Conservation (phyloP, 2,888 invertebrate genomes). For the Coremacera marginata region DNA sequence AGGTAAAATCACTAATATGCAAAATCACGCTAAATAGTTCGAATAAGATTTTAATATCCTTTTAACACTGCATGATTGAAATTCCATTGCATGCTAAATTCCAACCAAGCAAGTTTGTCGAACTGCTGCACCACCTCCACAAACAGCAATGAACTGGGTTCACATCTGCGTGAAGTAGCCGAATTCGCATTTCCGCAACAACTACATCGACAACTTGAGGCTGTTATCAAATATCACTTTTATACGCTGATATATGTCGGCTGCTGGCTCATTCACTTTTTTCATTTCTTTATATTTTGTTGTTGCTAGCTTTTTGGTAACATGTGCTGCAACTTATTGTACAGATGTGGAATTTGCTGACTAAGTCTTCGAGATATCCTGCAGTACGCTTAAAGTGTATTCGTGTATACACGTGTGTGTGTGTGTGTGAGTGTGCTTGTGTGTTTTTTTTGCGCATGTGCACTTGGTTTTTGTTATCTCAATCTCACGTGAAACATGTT, state of each 20-base stretch:
- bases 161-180: background rate
- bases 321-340: conserved; percentile 14
- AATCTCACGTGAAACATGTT: conserved; percentile 47
- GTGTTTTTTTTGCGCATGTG: conserved; percentile 20
- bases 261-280: background rate
- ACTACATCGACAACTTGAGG: background rate
- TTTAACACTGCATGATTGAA: background rate
- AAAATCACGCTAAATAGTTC: background rate
- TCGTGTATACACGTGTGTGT: background rate
- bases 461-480: conserved; percentile 43
- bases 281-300: background rate
- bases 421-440: conserved; percentile 4
- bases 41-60: background rate
- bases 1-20: background rate
- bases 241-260: conserved; percentile 1
- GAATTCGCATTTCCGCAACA: background rate
- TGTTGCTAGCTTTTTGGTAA: background rate
- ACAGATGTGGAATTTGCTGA: conserved; percentile 23
- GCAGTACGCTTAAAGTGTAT: background rate
- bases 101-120: background rate
- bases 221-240: conserved; percentile 23
- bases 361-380: conserved; percentile 5
- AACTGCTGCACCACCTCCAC: background rate
- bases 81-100: background rate
- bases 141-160: no score